These are phyloP conservation scores for Tetrax tetrax DNA, from an alignment of 2,113 vertebrate genomes.

Conservation along the genomic window DNA sequence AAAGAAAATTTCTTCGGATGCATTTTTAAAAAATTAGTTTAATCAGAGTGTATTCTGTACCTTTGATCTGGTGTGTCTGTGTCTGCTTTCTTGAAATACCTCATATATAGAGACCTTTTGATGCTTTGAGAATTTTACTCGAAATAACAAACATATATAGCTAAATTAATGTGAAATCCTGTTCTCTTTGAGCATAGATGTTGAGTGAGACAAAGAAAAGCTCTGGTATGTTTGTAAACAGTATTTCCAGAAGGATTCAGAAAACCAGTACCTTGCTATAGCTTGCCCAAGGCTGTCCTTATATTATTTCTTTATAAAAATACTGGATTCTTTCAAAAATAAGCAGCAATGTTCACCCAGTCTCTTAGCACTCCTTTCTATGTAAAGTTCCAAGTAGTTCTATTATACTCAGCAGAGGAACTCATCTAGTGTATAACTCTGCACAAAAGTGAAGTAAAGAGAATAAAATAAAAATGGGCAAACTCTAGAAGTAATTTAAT, in stretches of 20 bases:
- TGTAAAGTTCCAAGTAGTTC: not conserved
- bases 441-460: not conserved
- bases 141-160: conserved; percentile 14
- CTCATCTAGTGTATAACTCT: not conserved
- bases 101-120: not conserved
- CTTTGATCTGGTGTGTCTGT: conserved; percentile 43
- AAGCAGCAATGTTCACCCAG: not conserved
- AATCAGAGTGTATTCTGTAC: conserved; percentile 8
- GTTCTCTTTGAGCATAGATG: not conserved
- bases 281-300: not conserved
- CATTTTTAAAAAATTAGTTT: conserved; percentile 42
- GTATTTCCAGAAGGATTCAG: not conserved
- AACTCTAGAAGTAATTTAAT: not conserved
- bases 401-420: not conserved
- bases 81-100: conserved; percentile 35
- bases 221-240: not conserved
- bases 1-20: not conserved
- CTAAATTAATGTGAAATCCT: conserved; percentile 23
- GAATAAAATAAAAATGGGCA: not conserved
- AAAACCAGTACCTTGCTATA: not conserved
- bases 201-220: not conserved
- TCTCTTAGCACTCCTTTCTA: not conserved
- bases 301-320: not conserved
- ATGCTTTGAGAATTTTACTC: conserved; percentile 20
- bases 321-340: not conserved